Percentiles rank a stretch among this genome's conserved stretches.
These are phyloP conservation scores for Phrynocephalus guinanensis DNA, from an alignment of 2,797 vertebrate species.

Conservation along the genomic window DNA sequence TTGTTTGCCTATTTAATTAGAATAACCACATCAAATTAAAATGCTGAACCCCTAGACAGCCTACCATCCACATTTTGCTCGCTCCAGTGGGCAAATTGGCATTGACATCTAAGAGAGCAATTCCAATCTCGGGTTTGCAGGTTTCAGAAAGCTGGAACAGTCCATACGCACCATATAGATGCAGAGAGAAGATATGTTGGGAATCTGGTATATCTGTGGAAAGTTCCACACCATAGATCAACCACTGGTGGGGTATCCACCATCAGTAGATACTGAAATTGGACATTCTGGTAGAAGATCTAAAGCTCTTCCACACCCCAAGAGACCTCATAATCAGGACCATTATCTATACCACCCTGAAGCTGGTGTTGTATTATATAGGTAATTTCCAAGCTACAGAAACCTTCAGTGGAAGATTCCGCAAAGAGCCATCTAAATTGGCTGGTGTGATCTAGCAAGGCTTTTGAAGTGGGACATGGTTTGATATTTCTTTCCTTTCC, in stretches of 20 bases:
- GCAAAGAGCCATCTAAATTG: background rate
- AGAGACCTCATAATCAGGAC: background rate
- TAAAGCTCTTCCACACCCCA: background rate
- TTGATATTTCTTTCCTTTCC: background rate
- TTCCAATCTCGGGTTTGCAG: background rate
- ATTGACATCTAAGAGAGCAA: background rate
- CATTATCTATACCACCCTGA: background rate
- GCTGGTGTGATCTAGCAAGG: background rate
- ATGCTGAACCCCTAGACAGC: no score
- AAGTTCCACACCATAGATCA: background rate
- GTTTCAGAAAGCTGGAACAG: background rate
- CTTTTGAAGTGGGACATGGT: background rate
- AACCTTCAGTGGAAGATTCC: background rate
- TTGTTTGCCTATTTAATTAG: no score
- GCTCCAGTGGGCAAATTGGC: no score
- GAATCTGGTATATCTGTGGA: background rate
- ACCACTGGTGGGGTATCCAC: background rate
- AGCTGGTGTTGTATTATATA: background rate
- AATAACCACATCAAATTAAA: no score
- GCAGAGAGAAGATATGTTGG: background rate
- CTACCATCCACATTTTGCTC: no score
- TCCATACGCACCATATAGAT: background rate
- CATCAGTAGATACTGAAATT: background rate
- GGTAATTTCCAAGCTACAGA: background rate
- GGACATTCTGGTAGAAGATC: background rate